Base-by-base conservation (phyloP, 2,797 vertebrate genomes). In the Lithobates sylvaticus region DNA sequence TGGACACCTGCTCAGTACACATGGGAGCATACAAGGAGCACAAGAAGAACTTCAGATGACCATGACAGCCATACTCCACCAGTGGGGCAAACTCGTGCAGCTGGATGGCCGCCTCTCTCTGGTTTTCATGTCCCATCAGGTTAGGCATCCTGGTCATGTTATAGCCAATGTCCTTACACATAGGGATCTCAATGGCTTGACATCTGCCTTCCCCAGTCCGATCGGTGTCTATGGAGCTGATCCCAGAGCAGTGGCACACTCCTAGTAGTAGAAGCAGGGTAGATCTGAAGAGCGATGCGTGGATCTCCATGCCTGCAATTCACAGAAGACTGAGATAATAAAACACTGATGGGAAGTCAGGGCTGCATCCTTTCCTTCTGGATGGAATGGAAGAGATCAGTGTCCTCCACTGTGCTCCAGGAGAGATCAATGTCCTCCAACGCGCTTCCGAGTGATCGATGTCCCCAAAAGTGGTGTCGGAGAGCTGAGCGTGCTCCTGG, bases 111-210 rank as follows among this genome's bases (percentile, higher is more conserved):
- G 98, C 98, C 88, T 99, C 98, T 58, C 96, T 93, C 68, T 99
- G 98, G 92, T 97, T 95, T 82, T 98, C 97, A 0, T 99, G 97
- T 8, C 97, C 97, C 98, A 99, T 97, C 47, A 98, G 94, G 89
- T 99, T 99, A 0, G 98, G 98, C 98, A 99, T 98, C 75, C 97
- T 95, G 0, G 98, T 99, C 95, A 96, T 96, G 93, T 99, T 99
- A 94, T 99, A 99, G 89, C 98, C 98, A 0, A 99, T 99, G 90
- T 98, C 98, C 90, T 96, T 97, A 89, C 98, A 99, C 94, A 97
- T 96, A 27, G 98, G 97, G 94, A 99, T 99, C 76, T 92, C 96
- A 12, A 99, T 97, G 84, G 97, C 94, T 84, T 99, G 98, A 94
- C 98, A 99, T 88, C 94, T 94, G 76, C 97, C 96, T 88, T 98